Evolutionary conservation across 2,888 invertebrate species (phyloP), one percentile per base, ranked within the genome.

Genomic region (Eurytoma californica): DNA sequence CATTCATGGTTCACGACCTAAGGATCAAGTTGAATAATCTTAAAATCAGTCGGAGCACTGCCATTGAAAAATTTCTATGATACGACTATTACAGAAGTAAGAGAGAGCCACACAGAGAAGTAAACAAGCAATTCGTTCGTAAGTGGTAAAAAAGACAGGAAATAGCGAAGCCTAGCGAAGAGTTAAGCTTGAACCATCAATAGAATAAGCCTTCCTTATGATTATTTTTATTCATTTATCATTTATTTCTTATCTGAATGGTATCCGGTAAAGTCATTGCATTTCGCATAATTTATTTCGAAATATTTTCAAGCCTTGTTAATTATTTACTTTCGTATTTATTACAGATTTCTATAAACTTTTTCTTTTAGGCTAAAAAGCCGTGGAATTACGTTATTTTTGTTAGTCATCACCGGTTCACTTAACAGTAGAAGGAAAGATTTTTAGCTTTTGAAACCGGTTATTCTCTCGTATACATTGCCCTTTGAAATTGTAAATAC

Each of bases 1-100:
- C 67, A 72, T 79, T 74, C 79, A 72, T 72, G 70, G 61, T 72
- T 75, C 70, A 61, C 61, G 72, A 79, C 60, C 70, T 12, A 47
- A 53, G 55, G 66, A 66, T 74, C 28, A 39, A 30, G 20, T 60
- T 20, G 20, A 79, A 66, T 58, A 65, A 74, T 58, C 47, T 70
- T 79, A 30, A 73, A 70, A 79, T 74, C 79, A 72, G 72, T 67
- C 60, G 47, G 18, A 67, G 30, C 66, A 66, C n/a, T 60, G 49
- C 57, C 60, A 72, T 70, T 77, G 18, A 77, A 66, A 65, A 76
- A 66, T 47, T 65, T 63, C 39, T 70, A 69, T 30, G 61, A 69
- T 49, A n/a, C 28, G n/a, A 53, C 61, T 58, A 58, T 70, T 58
- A 47, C 66, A 65, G 28, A 47, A 57, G 51, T n/a, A 53, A 66